Evolutionary conservation across 2,888 invertebrate genomes (phyloP).

Genomic region (Rotaria socialis): DNA sequence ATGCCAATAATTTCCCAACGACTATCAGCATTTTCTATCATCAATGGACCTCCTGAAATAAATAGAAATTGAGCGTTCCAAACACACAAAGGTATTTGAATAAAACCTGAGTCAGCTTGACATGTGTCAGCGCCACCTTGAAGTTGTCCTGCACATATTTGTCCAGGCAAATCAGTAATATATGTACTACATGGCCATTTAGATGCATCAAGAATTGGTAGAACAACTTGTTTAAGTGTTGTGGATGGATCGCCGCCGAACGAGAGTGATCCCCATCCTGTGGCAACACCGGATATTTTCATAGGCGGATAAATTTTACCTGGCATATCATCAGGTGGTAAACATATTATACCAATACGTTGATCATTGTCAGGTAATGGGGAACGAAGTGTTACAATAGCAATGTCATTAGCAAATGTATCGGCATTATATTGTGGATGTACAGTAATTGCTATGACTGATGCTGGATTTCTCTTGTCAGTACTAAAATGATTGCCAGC

Average conservation of each 20-base stretch:
- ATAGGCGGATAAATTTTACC: conserved; percentile 27
- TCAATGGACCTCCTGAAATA: conserved; percentile 15
- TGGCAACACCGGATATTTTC: neutral
- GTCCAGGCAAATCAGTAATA: neutral
- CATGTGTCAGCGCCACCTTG: conserved; percentile 22
- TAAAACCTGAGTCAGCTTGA: conserved; percentile 33
- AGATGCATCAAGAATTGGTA: neutral
- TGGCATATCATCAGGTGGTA: neutral
- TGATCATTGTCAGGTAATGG: neutral
- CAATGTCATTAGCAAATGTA: neutral
- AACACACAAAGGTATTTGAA: no score
- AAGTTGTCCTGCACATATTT: conserved; percentile 24
- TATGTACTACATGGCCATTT: conserved; percentile 25
- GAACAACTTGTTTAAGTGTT: conserved; percentile 17
- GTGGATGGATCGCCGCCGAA: neutral
- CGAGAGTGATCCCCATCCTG: neutral
- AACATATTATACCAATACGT: neutral
- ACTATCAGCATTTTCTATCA: neutral
- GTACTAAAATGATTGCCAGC: neutral
- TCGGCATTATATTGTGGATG: conserved; percentile 4
- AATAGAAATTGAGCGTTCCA: neutral
- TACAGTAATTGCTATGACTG: neutral
- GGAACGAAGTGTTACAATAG: neutral
- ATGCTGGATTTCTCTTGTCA: neutral
- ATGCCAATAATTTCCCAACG: conserved; percentile 21